Conservation (phyloP, 1,140 invertebrate genomes). For the Drosophila chauvacae region DNA sequence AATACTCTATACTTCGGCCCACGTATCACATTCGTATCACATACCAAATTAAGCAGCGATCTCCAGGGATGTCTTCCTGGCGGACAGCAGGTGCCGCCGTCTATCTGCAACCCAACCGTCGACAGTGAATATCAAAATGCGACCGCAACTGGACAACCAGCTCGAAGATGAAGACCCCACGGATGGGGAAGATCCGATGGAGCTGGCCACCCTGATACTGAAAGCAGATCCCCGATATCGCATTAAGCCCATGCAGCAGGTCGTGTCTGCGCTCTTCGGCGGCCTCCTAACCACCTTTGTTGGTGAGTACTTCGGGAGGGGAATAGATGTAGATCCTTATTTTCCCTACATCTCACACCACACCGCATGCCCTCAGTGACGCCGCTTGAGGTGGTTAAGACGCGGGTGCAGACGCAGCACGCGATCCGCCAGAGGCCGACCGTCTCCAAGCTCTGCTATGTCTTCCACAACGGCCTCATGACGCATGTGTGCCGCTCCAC, state of each 20-base stretch:
- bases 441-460: slow-evolving; percentile 95
- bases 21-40: no score
- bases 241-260: slow-evolving; percentile 94
- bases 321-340: no score
- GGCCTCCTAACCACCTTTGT: slow-evolving; percentile 95
- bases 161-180: background rate
- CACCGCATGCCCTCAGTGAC: slow-evolving; percentile 89
- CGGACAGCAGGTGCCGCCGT: slow-evolving; percentile 5
- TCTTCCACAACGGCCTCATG: slow-evolving; percentile 99
- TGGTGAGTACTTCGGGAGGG: slow-evolving; percentile 87
- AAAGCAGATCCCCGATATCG: slow-evolving; percentile 89
- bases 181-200: slow-evolving; percentile 25
- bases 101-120: background rate
- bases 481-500: slow-evolving; percentile 94
- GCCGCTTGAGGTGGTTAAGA: slow-evolving; percentile 99
- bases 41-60: slow-evolving; percentile 19
- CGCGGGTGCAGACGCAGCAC: slow-evolving; percentile 96
- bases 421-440: slow-evolving; percentile 92
- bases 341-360: slow-evolving; percentile 71
- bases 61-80: slow-evolving; percentile 23
- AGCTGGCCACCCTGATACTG: slow-evolving; percentile 28
- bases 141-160: slow-evolving; percentile 7
- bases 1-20: background rate
- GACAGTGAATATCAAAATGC: slow-evolving; percentile 32
- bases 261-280: slow-evolving; percentile 94